Conservation (phyloP, 1,140 invertebrate genomes). For the Tribolium castaneum region DNA sequence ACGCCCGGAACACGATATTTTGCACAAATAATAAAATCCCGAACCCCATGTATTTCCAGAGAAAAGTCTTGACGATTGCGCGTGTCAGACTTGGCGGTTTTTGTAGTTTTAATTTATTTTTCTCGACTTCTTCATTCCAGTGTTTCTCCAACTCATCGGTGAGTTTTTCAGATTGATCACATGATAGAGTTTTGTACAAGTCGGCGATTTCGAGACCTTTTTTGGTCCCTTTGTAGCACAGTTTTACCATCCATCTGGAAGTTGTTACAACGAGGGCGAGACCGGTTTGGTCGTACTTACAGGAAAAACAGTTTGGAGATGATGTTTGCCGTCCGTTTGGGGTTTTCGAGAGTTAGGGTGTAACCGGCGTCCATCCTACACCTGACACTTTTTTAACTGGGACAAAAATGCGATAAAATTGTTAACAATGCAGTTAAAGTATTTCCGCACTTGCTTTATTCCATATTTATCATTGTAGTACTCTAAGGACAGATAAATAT, state of each 20-base stretch:
- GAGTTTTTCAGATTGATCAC: constrained; percentile 59
- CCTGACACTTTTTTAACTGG: background rate
- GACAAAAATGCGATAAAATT: background rate
- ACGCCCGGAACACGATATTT: constrained; percentile 63
- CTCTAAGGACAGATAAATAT: background rate
- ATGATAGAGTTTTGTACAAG: constrained; percentile 55
- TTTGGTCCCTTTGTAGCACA: constrained; percentile 54
- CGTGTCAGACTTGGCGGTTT: constrained; percentile 60
- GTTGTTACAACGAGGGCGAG: background rate
- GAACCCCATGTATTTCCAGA: constrained; percentile 63
- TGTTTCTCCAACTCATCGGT: constrained; percentile 66
- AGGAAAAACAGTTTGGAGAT: constrained; percentile 55
- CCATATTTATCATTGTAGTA: background rate
- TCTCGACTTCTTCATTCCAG: constrained; percentile 65
- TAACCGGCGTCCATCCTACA: constrained; percentile 51
- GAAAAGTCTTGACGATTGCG: constrained; percentile 64
- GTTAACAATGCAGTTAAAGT: background rate
- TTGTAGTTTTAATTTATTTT: constrained; percentile 45
- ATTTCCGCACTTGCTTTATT: background rate
- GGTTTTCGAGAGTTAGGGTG: constrained; percentile 53
- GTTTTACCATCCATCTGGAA: constrained; percentile 58
- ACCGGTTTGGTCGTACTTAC: constrained; percentile 47
- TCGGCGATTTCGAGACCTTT: constrained; percentile 55
- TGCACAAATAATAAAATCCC: constrained; percentile 63
- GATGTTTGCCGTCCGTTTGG: constrained; percentile 50